Conservation (phyloP, 2,113 vertebrate genomes). For the Rostratula benghalensis region DNA sequence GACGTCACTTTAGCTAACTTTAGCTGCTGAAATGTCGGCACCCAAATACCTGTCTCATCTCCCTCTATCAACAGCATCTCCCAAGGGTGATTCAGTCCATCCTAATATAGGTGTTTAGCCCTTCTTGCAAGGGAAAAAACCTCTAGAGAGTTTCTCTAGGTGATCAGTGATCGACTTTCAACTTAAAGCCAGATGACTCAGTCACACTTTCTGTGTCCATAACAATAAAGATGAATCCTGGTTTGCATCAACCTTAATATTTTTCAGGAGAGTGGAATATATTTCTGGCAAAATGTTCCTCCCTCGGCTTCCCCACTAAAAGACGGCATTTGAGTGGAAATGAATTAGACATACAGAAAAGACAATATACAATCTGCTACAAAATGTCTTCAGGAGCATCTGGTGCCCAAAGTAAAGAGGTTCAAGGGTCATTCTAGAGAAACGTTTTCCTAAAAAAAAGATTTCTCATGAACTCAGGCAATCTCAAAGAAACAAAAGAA, state of each 20-base stretch:
- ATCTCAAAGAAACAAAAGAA: too few species aligned
- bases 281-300: rapidly evolving
- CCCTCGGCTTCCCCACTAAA: neutral
- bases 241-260: neutral
- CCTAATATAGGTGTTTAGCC: neutral
- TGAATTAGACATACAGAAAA: neutral
- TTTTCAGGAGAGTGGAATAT: neutral
- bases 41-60: neutral
- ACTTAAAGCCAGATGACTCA: neutral
- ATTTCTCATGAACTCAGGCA: neutral
- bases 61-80: neutral
- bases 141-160: neutral
- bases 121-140: neutral
- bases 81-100: neutral
- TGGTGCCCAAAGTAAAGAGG: neutral
- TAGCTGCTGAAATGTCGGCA: neutral
- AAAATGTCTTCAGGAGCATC: neutral
- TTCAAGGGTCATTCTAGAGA: neutral
- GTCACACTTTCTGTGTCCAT: neutral
- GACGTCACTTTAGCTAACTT: neutral
- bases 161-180: rapidly evolving
- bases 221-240: neutral
- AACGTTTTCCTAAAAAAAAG: neutral
- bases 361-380: too few species aligned
- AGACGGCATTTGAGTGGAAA: neutral